Base-by-base conservation (phyloP, 2,113 vertebrate genomes). In the Mandrillus leucophaeus region DNA sequence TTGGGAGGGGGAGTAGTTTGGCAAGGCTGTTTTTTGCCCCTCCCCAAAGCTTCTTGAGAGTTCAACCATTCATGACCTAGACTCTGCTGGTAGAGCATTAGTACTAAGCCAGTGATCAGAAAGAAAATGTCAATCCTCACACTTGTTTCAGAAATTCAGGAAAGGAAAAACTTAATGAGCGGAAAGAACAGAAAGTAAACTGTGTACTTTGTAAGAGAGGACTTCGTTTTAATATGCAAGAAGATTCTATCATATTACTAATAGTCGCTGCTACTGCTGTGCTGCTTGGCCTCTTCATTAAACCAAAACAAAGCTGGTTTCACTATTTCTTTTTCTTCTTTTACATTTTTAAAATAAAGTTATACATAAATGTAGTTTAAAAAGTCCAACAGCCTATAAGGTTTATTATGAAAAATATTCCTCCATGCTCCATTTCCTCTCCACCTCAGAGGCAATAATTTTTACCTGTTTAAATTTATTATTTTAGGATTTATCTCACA, bases 111-210 rank as follows among this genome's bases (percentile, higher is more conserved):
- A 80, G 82, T 83, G 91, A 90, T 93, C 78, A 97, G 68, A 89
- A 82, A 96, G 82, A 93, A 97, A 97, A 96, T 38, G 55, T 83
- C 92, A 93, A 38, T 82, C 40, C 43, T 88, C 83, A 86, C 27
- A 86, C 16, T 94, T 93, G 43, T 68, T 82, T 93, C 43, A 95
- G 78, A 92, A 87, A 86, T 89, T 81, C 64, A 89, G 84, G 52
- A 70, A 84, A 95, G 87, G 73, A 88, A 95, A 96, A 95, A 89
- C 30, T n/a, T 61, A 64, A 43, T 2, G 20, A 81, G 18, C 68
- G 30, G 35, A 70, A 89, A 23, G 25, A 2, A 72, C 45, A 66
- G n/a, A 59, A 88, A 95, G 11, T 92, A 84, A 96, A 80, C 85
- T 80, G 38, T 8, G 13, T 85, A 59, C 9, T 93, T 87, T 82